phyloP scores from a whole-genome alignment of 2,888 invertebrate genomes.

The Plagodis dolabraria region DNA sequence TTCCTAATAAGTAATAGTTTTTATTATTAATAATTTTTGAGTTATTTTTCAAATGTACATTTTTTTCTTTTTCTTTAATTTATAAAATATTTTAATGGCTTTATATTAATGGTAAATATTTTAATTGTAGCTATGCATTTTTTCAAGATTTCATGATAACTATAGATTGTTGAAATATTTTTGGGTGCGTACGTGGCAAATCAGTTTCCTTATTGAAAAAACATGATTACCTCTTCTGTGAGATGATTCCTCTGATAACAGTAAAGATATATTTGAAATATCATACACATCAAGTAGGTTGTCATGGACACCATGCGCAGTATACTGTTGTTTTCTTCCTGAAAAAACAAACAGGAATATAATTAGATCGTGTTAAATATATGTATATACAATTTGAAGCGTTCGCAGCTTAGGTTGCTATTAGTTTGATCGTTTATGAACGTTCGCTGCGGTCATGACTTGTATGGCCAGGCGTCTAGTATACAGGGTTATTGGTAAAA shows the following conservation, averaged over 20 bases:
- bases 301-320: conserved; percentile 58
- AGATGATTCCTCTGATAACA: conserved; percentile 77
- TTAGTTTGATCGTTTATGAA: no score
- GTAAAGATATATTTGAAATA: conserved; percentile 70
- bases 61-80: no score
- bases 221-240: conserved; percentile 57
- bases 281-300: conserved; percentile 61
- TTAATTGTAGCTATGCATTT: not conserved
- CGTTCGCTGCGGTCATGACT: no score
- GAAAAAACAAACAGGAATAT: conserved; percentile 16
- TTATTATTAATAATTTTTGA: no score
- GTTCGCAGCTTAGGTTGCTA: no score
- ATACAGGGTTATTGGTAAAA: no score
- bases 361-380: not conserved
- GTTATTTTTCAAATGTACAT: no score
- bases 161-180: no score
- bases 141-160: no score
- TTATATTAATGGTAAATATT: not conserved
- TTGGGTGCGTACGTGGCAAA: no score
- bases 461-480: no score
- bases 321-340: conserved; percentile 44
- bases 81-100: not conserved
- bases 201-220: not conserved
- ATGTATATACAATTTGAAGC: not conserved
- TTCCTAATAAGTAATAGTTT: no score